These are phyloP conservation scores for Allacma fusca DNA, from an alignment of 2,888 invertebrate genomes.

Conservation along the genomic window DNA sequence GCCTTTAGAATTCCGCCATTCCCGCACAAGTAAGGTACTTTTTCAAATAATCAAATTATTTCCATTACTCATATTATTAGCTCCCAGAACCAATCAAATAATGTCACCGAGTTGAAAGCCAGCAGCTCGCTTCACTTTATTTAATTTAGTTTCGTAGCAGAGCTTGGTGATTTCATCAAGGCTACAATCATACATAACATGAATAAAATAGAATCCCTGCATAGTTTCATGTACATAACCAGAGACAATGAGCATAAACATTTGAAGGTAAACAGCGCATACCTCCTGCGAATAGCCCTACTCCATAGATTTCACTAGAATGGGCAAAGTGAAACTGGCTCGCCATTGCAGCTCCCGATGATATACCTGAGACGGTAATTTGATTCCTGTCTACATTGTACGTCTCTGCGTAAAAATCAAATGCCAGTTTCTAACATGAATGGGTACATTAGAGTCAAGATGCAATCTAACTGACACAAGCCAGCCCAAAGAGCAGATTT, in stretches of 20 bases:
- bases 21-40: conserved; percentile 60
- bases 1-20: conserved; percentile 50
- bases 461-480: too few species aligned
- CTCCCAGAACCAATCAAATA: too few species aligned
- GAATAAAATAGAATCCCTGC: too few species aligned
- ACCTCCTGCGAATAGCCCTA: conserved; percentile 64
- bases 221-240: too few species aligned
- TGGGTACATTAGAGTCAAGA: too few species aligned
- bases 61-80: background rate
- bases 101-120: too few species aligned
- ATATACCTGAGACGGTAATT: conserved; percentile 63
- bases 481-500: too few species aligned
- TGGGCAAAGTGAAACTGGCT: conserved; percentile 64
- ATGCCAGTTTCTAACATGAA: background rate
- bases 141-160: too few species aligned
- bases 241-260: too few species aligned
- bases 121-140: too few species aligned
- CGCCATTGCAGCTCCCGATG: conserved; percentile 63
- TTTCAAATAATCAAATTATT: conserved; percentile 11
- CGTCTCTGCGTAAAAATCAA: conserved; percentile 31
- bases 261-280: too few species aligned
- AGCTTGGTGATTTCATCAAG: background rate
- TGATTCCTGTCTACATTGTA: conserved; percentile 62
- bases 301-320: conserved; percentile 63
- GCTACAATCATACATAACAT: too few species aligned